A percentile compares a stretch with the other conserved stretches of the same genome.
Evolutionary conservation across 1,140 invertebrate species (phyloP).

Genomic region (Cydia splendana): DNA sequence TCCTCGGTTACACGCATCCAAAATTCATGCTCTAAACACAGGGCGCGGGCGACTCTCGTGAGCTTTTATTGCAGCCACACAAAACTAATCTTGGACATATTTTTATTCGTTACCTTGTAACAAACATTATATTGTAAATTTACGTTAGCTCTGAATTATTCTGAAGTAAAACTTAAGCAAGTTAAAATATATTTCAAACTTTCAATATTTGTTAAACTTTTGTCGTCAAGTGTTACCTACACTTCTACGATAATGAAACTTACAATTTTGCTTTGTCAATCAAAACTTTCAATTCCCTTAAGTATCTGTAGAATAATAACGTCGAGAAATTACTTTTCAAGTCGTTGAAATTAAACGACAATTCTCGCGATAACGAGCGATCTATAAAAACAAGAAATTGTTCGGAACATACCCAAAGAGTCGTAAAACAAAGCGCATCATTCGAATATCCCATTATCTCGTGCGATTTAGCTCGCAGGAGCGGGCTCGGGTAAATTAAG

Average conservation of each 20-base stretch:
- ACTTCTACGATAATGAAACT: neutral
- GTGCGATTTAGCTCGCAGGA: constrained; percentile 64
- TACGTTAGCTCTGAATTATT: neutral
- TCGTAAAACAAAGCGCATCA: constrained; percentile 68
- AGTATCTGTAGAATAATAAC: neutral
- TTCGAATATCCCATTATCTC: constrained; percentile 72
- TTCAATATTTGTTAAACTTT: neutral
- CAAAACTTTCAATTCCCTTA: neutral
- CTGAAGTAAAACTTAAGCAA: neutral
- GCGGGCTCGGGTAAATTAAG: constrained; percentile 68
- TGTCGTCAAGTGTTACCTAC: neutral
- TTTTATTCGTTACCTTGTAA: constrained; percentile 27
- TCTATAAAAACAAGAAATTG: constrained; percentile 46
- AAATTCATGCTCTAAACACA: constrained; percentile 65
- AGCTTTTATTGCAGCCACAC: constrained; percentile 57
- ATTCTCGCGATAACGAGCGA: neutral
- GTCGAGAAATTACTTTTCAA: neutral
- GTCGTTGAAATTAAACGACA: constrained; percentile 3
- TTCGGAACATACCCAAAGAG: constrained; percentile 53
- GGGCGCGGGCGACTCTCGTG: constrained; percentile 46
- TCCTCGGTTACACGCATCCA: constrained; percentile 54
- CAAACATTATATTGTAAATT: neutral
- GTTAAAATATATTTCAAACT: neutral
- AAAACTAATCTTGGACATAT: constrained; percentile 47
- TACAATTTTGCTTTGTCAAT: neutral